phyloP scores from a whole-genome alignment of 2,113 vertebrate species.

The Muntiacus muntjak region DNA sequence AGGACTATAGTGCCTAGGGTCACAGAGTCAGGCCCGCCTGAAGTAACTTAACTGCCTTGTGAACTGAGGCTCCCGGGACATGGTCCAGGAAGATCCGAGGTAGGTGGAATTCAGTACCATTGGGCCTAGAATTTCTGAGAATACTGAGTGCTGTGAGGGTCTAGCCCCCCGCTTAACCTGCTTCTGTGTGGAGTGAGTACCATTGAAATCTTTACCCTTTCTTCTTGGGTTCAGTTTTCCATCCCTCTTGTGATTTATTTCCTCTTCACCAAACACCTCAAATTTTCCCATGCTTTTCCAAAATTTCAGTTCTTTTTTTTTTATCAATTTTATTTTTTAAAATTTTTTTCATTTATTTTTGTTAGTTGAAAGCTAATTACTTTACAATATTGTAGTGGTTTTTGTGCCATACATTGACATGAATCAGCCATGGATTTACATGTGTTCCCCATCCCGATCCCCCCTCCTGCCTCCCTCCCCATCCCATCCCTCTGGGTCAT shows the following conservation, averaged over 20 bases:
- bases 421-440: no score
- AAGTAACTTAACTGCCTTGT: neutral
- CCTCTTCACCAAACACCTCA: neutral
- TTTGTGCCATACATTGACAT: no score
- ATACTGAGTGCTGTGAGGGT: fast-evolving
- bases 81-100: neutral
- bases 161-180: fast-evolving
- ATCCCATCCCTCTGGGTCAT: no score
- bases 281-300: neutral
- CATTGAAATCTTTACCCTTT: neutral
- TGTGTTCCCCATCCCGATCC: no score
- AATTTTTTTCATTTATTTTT: no score
- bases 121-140: neutral
- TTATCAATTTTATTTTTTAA: no score
- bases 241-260: neutral
- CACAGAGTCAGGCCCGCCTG: neutral
- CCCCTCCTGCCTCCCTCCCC: no score
- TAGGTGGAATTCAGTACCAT: neutral
- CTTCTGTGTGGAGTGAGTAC: neutral
- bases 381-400: no score
- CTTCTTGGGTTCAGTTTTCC: neutral
- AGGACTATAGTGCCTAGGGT: neutral
- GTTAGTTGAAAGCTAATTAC: no score
- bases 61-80: neutral
- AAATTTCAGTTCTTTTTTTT: neutral